Percentiles rank a stretch among this genome's conserved stretches.
phyloP scores from a whole-genome alignment of 2,797 vertebrate species.

The Aphelocoma californica region DNA sequence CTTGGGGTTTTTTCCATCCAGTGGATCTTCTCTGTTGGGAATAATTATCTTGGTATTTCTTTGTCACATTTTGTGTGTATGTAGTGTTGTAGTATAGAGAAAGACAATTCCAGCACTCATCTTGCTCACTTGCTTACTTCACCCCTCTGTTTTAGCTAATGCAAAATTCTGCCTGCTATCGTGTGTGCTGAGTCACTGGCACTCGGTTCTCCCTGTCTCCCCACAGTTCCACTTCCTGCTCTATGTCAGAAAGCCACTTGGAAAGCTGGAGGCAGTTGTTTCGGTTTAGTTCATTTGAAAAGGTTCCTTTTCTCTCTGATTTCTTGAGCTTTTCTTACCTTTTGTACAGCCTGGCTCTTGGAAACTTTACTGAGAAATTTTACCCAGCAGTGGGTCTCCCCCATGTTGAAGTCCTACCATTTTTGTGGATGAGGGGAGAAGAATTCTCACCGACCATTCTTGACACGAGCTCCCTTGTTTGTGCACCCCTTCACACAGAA shows the following conservation, averaged over 20 bases:
- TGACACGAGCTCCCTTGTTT: neutral
- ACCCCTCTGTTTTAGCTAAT: neutral
- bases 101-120: neutral
- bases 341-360: neutral
- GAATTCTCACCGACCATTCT: neutral
- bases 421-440: neutral
- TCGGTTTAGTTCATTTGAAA: neutral
- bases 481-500: neutral
- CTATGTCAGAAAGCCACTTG: neutral
- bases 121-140: neutral
- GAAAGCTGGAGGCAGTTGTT: neutral
- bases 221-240: neutral
- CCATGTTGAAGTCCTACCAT: neutral
- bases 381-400: neutral
- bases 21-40: neutral
- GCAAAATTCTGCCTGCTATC: neutral
- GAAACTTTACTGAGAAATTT: neutral
- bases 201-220: neutral
- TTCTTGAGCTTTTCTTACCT: neutral
- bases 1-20: neutral
- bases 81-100: neutral
- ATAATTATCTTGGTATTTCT: neutral
- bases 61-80: neutral
- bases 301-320: neutral
- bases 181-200: neutral